Percentiles rank a stretch among this genome's conserved stretches.
Evolutionary conservation across 2,888 invertebrate species (phyloP).

Genomic region (Phragmatobia fuliginosa): DNA sequence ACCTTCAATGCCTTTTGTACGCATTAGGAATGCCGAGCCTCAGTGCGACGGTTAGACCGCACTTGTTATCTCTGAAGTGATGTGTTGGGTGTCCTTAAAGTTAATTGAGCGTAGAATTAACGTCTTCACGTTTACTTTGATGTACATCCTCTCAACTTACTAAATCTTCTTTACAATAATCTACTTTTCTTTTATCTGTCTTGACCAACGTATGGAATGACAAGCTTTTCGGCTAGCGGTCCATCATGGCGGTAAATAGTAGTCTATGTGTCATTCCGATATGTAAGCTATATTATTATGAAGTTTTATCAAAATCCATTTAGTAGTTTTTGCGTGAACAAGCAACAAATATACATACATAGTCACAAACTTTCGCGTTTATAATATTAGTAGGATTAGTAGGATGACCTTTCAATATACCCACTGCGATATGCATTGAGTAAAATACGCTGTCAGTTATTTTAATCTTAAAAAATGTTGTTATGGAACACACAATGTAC

Average conservation of each 20-base stretch:
- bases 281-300: too few species aligned
- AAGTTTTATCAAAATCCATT: too few species aligned
- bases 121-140: slow-evolving; percentile 9
- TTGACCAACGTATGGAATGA: background rate
- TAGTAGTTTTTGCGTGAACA: too few species aligned
- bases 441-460: background rate
- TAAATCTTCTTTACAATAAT: background rate
- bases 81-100: slow-evolving; percentile 14
- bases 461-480: slow-evolving; percentile 28
- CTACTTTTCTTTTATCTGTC: background rate
- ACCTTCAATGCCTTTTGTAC: slow-evolving; percentile 36
- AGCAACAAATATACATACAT: too few species aligned
- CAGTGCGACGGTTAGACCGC: slow-evolving; percentile 28
- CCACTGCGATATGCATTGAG: background rate
- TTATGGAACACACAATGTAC: slow-evolving; percentile 20
- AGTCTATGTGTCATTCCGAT: too few species aligned
- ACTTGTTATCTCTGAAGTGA: slow-evolving; percentile 20
- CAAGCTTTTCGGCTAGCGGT: too few species aligned
- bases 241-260: too few species aligned
- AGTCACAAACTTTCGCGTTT: too few species aligned
- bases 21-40: slow-evolving; percentile 28
- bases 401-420: background rate
- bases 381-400: background rate
- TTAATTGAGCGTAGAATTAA: slow-evolving; percentile 10
- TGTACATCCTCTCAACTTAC: background rate